These are phyloP conservation scores for Oreochromis spilurus DNA, from an alignment of 2,113 vertebrate species.

Conservation along the genomic window DNA sequence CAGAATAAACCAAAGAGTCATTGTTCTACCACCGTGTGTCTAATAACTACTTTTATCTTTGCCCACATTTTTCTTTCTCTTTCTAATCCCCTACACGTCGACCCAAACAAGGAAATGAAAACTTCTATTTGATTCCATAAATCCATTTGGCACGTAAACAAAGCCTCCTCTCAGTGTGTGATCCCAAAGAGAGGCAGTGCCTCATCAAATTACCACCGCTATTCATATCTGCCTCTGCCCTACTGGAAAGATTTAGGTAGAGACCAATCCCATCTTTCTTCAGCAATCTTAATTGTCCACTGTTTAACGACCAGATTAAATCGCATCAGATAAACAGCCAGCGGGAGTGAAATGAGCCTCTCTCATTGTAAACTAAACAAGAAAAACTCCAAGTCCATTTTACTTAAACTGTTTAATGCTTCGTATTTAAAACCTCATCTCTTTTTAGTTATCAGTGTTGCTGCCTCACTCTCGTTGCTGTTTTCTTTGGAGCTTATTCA, in stretches of 20 bases:
- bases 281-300: constrained; percentile 52
- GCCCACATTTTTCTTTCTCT: constrained; percentile 38
- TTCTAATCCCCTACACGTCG: constrained; percentile 59
- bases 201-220: constrained; percentile 69
- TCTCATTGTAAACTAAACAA: not conserved
- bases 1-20: constrained; percentile 40
- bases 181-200: constrained; percentile 54
- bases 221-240: constrained; percentile 64
- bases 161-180: constrained; percentile 65
- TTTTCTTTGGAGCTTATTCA: not conserved
- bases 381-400: not conserved
- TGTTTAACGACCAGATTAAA: constrained; percentile 46
- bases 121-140: constrained; percentile 70
- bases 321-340: constrained; percentile 16
- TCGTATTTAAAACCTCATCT: not conserved
- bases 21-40: constrained; percentile 44
- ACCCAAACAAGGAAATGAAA: constrained; percentile 73
- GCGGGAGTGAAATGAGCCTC: not conserved
- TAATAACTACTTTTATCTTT: constrained; percentile 59
- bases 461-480: not conserved
- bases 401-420: not conserved
- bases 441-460: not conserved
- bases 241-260: constrained; percentile 61
- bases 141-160: constrained; percentile 73
- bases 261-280: constrained; percentile 69